phyloP scores from a whole-genome alignment of 2,113 vertebrate genomes.

The Cichladusa arquata region DNA sequence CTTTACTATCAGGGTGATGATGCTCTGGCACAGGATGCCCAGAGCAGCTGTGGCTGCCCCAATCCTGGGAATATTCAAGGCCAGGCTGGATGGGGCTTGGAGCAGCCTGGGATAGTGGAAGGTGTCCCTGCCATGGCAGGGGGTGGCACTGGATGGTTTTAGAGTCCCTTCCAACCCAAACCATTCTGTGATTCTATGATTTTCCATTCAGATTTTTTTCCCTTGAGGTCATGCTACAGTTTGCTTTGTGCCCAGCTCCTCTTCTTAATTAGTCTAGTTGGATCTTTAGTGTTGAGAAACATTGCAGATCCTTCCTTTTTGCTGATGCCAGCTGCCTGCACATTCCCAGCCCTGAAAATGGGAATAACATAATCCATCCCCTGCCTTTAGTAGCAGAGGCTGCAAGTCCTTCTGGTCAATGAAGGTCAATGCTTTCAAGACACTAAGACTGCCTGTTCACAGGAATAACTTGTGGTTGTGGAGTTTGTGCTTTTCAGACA shows the following conservation, averaged over 20 bases:
- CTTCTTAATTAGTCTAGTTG: not conserved
- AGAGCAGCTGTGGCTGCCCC: not conserved
- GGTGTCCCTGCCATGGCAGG: not conserved
- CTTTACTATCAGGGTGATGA: not conserved
- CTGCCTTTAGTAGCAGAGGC: not conserved
- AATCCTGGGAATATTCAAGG: too few relatives aligned
- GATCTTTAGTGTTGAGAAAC: not conserved
- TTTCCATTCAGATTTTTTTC: not conserved
- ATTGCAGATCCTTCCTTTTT: not conserved
- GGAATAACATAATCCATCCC: not conserved
- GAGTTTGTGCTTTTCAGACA: not conserved
- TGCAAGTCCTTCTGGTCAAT: not conserved
- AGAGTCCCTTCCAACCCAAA: not conserved
- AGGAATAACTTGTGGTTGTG: not conserved
- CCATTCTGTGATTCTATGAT: not conserved
- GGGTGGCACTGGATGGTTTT: not conserved
- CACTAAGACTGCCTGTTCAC: not conserved
- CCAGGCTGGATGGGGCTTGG: accelerated
- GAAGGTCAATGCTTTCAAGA: not conserved
- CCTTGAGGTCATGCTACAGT: not conserved
- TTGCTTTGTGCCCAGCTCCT: not conserved
- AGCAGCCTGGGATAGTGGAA: not conserved
- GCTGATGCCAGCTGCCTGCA: not conserved
- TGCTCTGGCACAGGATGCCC: not conserved
- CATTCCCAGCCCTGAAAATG: not conserved